A percentile compares a stretch with the other conserved stretches of the same genome.
Evolutionary conservation across 2,113 vertebrate genomes (phyloP).

Genomic region (Porphyrio hochstetteri): DNA sequence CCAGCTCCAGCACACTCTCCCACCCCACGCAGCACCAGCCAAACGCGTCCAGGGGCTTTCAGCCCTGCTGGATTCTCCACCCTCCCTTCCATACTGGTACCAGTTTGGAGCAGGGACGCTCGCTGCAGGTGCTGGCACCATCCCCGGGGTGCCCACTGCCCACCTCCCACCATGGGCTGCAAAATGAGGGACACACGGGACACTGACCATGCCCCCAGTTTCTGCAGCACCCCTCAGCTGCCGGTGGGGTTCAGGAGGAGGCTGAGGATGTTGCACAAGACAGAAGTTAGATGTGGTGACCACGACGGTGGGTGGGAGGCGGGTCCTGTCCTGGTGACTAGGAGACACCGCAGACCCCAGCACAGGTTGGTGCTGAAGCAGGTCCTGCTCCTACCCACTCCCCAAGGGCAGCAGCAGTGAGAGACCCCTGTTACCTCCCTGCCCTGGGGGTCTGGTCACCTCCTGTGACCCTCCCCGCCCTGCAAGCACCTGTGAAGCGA

Average conservation of each 20-base stretch:
- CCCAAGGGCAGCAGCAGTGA: background rate
- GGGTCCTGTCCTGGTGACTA: background rate
- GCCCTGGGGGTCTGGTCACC: background rate
- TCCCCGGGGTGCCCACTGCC: background rate
- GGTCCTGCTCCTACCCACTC: background rate
- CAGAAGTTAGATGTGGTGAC: background rate
- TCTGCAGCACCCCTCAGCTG: background rate
- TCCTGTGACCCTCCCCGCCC: background rate
- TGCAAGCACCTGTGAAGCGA: background rate
- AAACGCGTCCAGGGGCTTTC: background rate
- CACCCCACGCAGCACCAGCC: background rate
- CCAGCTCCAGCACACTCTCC: rapidly evolving
- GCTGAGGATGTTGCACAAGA: background rate
- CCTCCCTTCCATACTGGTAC: background rate
- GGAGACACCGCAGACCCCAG: background rate
- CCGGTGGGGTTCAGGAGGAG: rapidly evolving
- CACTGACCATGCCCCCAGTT: background rate
- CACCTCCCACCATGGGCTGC: background rate
- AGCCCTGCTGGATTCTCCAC: background rate
- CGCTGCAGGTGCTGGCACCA: background rate
- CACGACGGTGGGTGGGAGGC: background rate
- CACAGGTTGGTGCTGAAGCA: background rate
- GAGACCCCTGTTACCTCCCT: rapidly evolving
- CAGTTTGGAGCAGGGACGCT: background rate
- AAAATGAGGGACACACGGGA: background rate